Evolutionary conservation across 2,888 invertebrate genomes (phyloP), one percentile per base, ranked within the genome.

Genomic region (Lasioglossum figueresi): DNA sequence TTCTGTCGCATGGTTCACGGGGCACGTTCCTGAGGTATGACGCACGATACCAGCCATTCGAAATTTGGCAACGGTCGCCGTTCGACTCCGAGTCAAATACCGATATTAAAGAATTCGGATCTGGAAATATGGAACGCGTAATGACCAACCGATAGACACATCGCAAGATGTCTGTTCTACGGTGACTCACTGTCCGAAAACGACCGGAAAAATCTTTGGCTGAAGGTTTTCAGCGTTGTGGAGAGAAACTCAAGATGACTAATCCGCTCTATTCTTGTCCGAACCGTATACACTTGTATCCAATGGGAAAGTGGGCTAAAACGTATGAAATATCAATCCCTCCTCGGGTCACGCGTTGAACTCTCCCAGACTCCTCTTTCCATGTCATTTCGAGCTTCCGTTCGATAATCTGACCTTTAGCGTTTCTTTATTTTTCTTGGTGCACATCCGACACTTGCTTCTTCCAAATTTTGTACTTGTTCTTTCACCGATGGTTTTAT

Each of bases 241-340:
- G 59, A 45, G 78, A 83, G 85, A 89, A 85, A 85, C 80, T 86
- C 82, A 77, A 80, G 88, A 89, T 91, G 91, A 91, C 91, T 91
- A 91, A 91, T 86, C 78, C 84, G 75, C 86, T 88, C 91, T 91
- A 91, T 91, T 91, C 85, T 82, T 86, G 88, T 88, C 88, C 74
- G 82, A 76, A 88, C 88, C 56, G 81, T 86, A 85, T 75, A 84
- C 87, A 79, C 86, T 86, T 89, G 80, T 91, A 87, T 91, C 85
- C 81, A 84, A 84, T 86, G 86, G 72, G 90, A 91, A 91, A 91
- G 88, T 91, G 86, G 90, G 88, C 80, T 90, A 89, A 88, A 88
- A 84, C 81, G 68, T 76, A 82, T 75, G 80, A 88, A 83, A 89
- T 89, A 87, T 88, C 82, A 87, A 82, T 71, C 79, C 79, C 66